Evolutionary conservation across 1,140 invertebrate species (phyloP), one percentile per base, ranked within the genome.

Genomic region (Drosophila nikananu): DNA sequence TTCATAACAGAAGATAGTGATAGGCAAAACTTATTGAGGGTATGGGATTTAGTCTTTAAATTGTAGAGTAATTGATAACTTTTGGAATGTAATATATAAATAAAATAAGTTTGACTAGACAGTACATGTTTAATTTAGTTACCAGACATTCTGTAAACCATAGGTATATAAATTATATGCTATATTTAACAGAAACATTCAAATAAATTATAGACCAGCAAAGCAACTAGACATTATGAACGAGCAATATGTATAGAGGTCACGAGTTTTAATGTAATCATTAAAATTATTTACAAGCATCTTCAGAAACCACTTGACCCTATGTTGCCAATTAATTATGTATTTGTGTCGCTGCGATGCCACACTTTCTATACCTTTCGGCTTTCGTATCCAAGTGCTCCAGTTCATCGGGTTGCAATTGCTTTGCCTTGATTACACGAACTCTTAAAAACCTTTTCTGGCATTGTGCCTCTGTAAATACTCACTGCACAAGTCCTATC

Each of bases 401-500:
- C 25, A 37, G 35, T 70, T 70, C 37, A 37, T 59, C 44, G 17
- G 44, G 30, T 15, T 32, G 46, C 30, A 51, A 49, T 37, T 57
- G 54, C 54, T 71, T 60, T 73, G 66, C 37, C 46, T 73, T 51
- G 21, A 48, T 68, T 71, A 67, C 23, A 37, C 41, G 46, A 46
- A 61, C 21, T 23, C 35, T 12, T n/a, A 30, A 46, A 59, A 70
- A 70, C 59, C 49, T 32, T 32, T 51, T 51, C 46, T 71, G 21
- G 30, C 48, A 55, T 52, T 57, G 25, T 62, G 55, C 37, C 65
- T 87, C 46, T 52, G 81, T 67, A 81, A 83, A 84, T 73, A 81
- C 54, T 67, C 57, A 70, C 59, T 72, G 78, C 73, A 75, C 63
- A 89, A 75, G 81, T 83, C 51, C 84, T 75, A 89, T 87, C 84